Conservation (phyloP, 2,888 invertebrate genomes). For the Toxonevra muliebris region DNA sequence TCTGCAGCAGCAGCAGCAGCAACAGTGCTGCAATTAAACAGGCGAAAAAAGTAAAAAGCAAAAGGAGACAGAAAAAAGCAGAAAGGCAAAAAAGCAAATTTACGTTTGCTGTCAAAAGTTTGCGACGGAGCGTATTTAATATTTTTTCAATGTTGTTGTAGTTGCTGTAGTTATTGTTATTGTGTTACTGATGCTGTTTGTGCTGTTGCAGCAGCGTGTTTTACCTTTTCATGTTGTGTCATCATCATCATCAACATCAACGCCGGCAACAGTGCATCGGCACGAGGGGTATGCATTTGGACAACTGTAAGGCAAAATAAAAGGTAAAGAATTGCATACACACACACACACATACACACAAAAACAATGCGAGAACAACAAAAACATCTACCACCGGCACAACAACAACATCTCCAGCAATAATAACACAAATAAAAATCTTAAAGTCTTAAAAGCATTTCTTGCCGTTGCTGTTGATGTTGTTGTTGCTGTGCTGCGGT, state of each 20-base stretch:
- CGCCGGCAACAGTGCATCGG: constrained; percentile 27
- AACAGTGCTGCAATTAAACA: constrained; percentile 42
- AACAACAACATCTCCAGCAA: constrained; percentile 31
- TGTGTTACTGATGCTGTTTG: too few species aligned
- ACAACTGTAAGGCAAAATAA: constrained; percentile 40
- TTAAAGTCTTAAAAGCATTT: constrained; percentile 56
- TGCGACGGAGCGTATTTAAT: constrained; percentile 60
- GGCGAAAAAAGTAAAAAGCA: constrained; percentile 16
- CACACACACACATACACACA: background rate
- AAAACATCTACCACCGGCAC: constrained; percentile 20
- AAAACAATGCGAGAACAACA: constrained; percentile 20
- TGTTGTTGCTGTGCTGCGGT: background rate
- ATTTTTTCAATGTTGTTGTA: constrained; percentile 46
- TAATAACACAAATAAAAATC: constrained; percentile 52
- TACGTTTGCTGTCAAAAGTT: constrained; percentile 62
- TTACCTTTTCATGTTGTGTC: constrained; percentile 62
- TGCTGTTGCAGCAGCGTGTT: constrained; percentile 48
- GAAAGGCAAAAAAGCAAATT: constrained; percentile 50
- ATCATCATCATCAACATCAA: constrained; percentile 52
- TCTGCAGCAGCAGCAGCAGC: constrained; percentile 38
- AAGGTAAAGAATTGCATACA: constrained; percentile 32
- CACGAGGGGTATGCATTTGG: constrained; percentile 10
- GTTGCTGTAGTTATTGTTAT: too few species aligned
- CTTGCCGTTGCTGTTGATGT: constrained; percentile 35
- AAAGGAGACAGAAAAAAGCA: constrained; percentile 26